Evolutionary conservation across 1,140 invertebrate genomes (phyloP).

Genomic region (Eurosta solidaginis): DNA sequence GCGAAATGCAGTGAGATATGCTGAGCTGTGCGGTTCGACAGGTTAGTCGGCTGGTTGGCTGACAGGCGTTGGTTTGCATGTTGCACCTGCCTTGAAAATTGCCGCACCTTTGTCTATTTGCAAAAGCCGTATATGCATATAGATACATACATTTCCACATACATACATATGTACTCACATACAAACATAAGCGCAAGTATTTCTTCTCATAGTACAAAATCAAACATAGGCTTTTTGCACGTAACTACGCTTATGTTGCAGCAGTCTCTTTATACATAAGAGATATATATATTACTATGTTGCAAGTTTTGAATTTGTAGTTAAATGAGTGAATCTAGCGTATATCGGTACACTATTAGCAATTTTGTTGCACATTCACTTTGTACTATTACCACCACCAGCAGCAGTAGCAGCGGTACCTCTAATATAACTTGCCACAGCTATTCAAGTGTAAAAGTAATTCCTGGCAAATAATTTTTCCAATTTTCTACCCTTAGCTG

Average conservation of each 20-base stretch:
- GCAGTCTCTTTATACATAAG: too few species aligned
- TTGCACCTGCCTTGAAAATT: constrained; percentile 27
- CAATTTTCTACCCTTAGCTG: not conserved
- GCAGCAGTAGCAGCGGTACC: not conserved
- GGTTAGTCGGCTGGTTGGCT: not conserved
- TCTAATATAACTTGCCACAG: not conserved
- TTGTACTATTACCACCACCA: not conserved
- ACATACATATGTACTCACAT: not conserved
- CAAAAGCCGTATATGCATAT: too few species aligned
- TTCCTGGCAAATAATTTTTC: constrained; percentile 1
- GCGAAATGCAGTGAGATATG: not conserved
- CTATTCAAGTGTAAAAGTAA: constrained; percentile 23
- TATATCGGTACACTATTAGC: not conserved
- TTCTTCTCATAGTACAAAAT: not conserved
- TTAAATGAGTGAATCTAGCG: not conserved
- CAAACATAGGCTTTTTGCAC: not conserved
- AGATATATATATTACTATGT: too few species aligned
- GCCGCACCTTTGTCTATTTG: constrained; percentile 15
- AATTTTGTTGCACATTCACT: constrained; percentile 11
- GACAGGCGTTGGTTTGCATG: not conserved
- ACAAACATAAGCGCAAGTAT: not conserved
- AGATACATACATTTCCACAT: not conserved
- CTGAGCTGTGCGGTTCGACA: not conserved
- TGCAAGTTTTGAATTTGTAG: not conserved
- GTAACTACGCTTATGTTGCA: not conserved